Evolutionary conservation across 2,113 vertebrate genomes (phyloP), one percentile per base, ranked within the genome.

Genomic region (Pimephales promelas): DNA sequence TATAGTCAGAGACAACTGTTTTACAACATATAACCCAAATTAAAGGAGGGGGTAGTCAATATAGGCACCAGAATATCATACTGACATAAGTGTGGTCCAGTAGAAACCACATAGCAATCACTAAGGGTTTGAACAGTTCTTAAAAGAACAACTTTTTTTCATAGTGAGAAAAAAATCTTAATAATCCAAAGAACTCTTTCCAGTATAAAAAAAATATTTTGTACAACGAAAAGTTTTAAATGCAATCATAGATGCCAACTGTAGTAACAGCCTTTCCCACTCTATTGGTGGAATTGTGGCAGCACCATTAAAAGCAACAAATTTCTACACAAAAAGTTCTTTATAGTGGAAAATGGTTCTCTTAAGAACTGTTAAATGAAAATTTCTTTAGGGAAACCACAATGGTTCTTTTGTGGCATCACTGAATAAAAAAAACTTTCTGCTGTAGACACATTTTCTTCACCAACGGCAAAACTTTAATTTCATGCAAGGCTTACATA

Each of bases 401-500:
- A 66, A 34, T 2, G 28, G 6, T 66, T 34, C 28, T 66, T 34
- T 9, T 34, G 18, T 66, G 62, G 3, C 61, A 34, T 31, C 16
- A n/a, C 61, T 34, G 61, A 40, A 40, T 20, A 18, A 20, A 68
- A 70, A 40, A n/a, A 10, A 0, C 34, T 22, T 36, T 68, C 1
- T 1, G 26, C 8, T n/a, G 56, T 7, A 70, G 34, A 40, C 66
- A 70, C 34, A 40, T 43, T 64, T 64, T 20, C 66, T 70, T 70
- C 4, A 43, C 20, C 40, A 70, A 70, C 5, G 40, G 66, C 34
- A 11, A 43, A 70, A 43, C 66, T 22, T 68, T n/a, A n/a, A 40
- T 10, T 82, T 82, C 52, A 76, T 47, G 54, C 24, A 26, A 52
- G 61, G 78, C 22, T 75, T 80, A 24, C 10, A 22, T 20, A 79